phyloP scores from a whole-genome alignment of 2,888 invertebrate species.

The Polydrusus tereticollis region DNA sequence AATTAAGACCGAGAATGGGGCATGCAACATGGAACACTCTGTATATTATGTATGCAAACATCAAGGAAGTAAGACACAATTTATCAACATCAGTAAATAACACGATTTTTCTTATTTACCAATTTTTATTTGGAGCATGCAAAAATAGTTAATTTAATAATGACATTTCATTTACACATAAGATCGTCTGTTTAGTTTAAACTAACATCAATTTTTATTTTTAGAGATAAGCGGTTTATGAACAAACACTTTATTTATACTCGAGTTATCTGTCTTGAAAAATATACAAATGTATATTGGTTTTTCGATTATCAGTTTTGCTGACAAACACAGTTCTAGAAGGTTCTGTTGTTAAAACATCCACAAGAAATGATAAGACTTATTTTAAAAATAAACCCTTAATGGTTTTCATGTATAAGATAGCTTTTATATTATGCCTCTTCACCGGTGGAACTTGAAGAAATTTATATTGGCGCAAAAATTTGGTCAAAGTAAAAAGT shows the following conservation, averaged over 20 bases:
- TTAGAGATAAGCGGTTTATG: constrained; percentile 21
- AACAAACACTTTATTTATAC: constrained; percentile 36
- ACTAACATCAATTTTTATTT: constrained; percentile 26
- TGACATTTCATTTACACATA: background rate
- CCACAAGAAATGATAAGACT: background rate
- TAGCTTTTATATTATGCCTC: background rate
- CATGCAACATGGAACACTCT: no score
- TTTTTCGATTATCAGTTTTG: constrained; percentile 23
- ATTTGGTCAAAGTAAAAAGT: no score
- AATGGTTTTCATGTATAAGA: background rate
- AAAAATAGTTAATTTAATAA: background rate
- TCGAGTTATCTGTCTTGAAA: constrained; percentile 6
- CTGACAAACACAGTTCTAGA: constrained; percentile 13
- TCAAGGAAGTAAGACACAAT: background rate
- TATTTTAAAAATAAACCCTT: background rate
- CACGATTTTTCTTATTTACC: background rate
- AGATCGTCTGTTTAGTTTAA: constrained; percentile 24
- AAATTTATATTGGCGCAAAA: background rate
- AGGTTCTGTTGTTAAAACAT: constrained; percentile 8
- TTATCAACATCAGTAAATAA: background rate
- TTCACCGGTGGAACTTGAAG: background rate
- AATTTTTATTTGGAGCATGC: background rate
- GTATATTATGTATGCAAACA: no score
- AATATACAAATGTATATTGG: constrained; percentile 30
- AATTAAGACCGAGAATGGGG: no score